Conservation (phyloP, 2,113 vertebrate genomes). For the Neogale vison region DNA sequence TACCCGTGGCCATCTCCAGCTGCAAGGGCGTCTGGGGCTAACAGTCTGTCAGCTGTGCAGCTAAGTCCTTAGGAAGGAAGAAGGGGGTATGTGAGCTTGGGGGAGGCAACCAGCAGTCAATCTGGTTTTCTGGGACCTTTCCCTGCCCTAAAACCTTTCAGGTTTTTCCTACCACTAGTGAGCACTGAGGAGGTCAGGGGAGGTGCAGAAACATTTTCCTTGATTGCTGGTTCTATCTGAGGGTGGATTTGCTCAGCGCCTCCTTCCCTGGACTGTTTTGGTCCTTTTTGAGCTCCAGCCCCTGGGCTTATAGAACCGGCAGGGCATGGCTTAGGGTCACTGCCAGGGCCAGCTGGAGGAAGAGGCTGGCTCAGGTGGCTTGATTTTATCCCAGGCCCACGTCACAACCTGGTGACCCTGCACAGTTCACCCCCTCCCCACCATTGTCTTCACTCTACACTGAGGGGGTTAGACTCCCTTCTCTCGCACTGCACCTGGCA, state of each 20-base stretch:
- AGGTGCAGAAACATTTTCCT: background rate
- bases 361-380: background rate
- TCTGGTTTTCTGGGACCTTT: background rate
- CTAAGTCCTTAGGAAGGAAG: background rate
- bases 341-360: background rate
- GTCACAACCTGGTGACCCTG: background rate
- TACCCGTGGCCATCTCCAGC: background rate
- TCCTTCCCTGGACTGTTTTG: background rate
- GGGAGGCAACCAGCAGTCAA: background rate
- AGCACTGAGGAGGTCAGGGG: background rate
- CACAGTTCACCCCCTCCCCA: background rate
- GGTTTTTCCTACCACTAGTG: background rate
- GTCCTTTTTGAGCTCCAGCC: background rate
- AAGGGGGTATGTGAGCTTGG: background rate
- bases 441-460: background rate
- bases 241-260: background rate
- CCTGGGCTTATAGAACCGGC: background rate
- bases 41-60: background rate
- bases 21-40: background rate
- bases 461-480: background rate
- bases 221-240: background rate
- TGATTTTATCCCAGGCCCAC: background rate
- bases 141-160: background rate
- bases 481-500: fast-evolving
- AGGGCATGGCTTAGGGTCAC: background rate